Evolutionary conservation across 2,888 invertebrate genomes (phyloP).

Genomic region (Dioctria linearis): DNA sequence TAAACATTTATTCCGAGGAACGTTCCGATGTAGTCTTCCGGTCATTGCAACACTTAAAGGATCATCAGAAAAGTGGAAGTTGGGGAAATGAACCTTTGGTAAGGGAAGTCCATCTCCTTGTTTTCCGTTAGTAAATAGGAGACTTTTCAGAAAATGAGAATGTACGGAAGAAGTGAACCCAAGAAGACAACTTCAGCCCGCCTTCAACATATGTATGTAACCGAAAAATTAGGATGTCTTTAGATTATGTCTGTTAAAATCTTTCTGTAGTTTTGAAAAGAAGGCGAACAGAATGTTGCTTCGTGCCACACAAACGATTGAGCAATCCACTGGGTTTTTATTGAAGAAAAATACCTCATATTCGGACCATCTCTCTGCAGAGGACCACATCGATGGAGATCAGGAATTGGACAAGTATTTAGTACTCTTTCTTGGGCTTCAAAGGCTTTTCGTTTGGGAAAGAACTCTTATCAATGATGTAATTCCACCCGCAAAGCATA

Average conservation of each 20-base stretch:
- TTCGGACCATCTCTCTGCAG: conserved; percentile 68
- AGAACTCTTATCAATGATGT: conserved; percentile 86
- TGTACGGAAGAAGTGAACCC: conserved; percentile 80
- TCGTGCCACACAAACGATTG: conserved; percentile 86
- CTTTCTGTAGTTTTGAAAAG: conserved; percentile 77
- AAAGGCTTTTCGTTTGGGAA: conserved; percentile 90
- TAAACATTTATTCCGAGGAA: conserved; percentile 82
- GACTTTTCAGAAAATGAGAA: conserved; percentile 66
- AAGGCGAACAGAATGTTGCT: conserved; percentile 88
- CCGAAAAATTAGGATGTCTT: neutral
- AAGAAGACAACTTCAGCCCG: conserved; percentile 85
- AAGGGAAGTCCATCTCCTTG: conserved; percentile 62
- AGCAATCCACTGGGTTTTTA: conserved; percentile 85
- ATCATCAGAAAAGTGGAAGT: conserved; percentile 85
- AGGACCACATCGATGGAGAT: conserved; percentile 75
- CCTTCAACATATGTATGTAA: conserved; percentile 82
- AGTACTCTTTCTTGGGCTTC: conserved; percentile 85
- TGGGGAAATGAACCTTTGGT: conserved; percentile 83
- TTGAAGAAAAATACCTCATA: conserved; percentile 74
- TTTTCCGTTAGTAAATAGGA: neutral
- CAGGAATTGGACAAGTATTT: conserved; percentile 89
- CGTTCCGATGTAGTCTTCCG: conserved; percentile 83
- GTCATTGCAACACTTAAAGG: conserved; percentile 83
- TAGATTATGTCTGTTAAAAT: neutral
- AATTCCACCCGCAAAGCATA: conserved; percentile 85